These are phyloP conservation scores for Atta texana DNA, from an alignment of 1,140 invertebrate species.

Conservation along the genomic window DNA sequence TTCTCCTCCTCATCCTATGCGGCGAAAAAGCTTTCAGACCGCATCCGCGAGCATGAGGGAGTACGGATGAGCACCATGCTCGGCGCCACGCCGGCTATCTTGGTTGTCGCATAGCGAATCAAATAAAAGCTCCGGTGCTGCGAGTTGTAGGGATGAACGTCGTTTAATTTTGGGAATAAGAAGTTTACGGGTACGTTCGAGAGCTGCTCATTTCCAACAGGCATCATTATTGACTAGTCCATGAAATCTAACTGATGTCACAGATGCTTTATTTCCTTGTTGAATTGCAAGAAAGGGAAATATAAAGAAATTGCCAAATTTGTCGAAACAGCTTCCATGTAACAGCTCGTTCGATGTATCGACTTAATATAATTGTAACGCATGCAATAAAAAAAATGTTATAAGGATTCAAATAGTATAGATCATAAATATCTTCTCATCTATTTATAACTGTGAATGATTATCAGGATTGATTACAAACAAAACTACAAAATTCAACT, in stretches of 20 bases:
- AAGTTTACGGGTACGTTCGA: slow-evolving; percentile 39
- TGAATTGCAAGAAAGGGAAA: not conserved
- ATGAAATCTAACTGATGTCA: slow-evolving; percentile 17
- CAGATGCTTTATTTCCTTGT: not conserved
- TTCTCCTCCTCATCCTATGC: slow-evolving; percentile 41
- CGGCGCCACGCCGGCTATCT: slow-evolving; percentile 74
- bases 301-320: not conserved
- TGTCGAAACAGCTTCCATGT: not conserved
- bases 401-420: not conserved
- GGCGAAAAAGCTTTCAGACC: slow-evolving; percentile 72
- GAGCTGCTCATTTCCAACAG: slow-evolving; percentile 47
- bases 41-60: slow-evolving; percentile 50
- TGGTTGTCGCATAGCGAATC: slow-evolving; percentile 53
- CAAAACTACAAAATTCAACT: not conserved
- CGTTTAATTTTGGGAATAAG: slow-evolving; percentile 68
- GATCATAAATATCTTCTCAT: not conserved
- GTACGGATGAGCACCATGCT: slow-evolving; percentile 67
- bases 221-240: slow-evolving; percentile 46
- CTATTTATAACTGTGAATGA: not conserved
- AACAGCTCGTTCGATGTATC: not conserved
- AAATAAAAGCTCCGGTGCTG: slow-evolving; percentile 53
- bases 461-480: not conserved
- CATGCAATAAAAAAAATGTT: not conserved
- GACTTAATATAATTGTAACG: not conserved
- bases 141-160: slow-evolving; percentile 41